Evolutionary conservation across 2,888 invertebrate genomes (phyloP).

Genomic region (Pachydiplax longipennis): DNA sequence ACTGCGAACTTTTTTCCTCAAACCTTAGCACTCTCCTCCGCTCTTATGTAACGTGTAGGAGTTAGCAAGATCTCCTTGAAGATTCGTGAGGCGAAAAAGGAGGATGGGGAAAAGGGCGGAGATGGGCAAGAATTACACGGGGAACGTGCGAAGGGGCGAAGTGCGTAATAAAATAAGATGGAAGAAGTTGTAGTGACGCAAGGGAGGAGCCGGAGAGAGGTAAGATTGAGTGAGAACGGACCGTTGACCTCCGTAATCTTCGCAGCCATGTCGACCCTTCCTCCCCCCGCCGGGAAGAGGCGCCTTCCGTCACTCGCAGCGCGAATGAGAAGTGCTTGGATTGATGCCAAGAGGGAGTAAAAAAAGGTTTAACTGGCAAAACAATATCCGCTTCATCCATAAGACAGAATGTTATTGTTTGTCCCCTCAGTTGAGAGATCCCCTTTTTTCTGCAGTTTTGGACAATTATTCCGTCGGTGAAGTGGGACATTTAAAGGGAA

Average conservation of each 20-base stretch:
- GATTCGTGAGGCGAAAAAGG: background rate
- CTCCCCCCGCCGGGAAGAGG: background rate
- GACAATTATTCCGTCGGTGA: too few species aligned
- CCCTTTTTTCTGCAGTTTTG: too few species aligned
- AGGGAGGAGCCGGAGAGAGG: background rate
- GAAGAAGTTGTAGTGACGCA: background rate
- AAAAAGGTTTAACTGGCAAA: conserved; percentile 1
- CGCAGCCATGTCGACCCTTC: background rate
- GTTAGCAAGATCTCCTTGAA: background rate
- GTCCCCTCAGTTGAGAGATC: background rate
- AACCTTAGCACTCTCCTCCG: background rate
- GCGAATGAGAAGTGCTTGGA: conserved; percentile 2
- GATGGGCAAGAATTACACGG: background rate
- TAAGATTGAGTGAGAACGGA: background rate
- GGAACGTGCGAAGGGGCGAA: background rate
- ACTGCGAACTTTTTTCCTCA: background rate
- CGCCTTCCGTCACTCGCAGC: background rate
- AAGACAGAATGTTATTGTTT: background rate
- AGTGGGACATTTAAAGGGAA: too few species aligned
- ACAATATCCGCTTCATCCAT: background rate
- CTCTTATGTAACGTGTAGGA: background rate
- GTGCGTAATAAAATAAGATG: background rate
- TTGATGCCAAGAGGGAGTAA: conserved; percentile 5
- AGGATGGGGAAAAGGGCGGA: background rate
- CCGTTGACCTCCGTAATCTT: background rate